Percentiles rank a stretch among this genome's conserved stretches.
Conservation (phyloP, 2,888 invertebrate species). For the Bhutanitis thaidina region DNA sequence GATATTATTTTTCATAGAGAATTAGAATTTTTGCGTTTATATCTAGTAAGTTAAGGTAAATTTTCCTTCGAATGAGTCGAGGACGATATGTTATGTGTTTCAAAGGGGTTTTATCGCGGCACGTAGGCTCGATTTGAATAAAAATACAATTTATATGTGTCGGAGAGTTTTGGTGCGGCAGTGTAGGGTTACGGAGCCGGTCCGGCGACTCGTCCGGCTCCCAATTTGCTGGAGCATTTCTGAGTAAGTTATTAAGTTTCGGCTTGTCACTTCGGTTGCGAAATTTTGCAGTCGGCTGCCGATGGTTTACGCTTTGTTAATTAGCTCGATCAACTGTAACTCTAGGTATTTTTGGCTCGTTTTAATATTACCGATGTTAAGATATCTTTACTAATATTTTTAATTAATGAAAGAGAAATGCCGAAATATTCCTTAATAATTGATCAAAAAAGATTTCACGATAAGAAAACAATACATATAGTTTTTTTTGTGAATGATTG, state of each 20-base stretch:
- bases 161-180: slow-evolving; percentile 65
- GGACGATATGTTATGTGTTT: slow-evolving; percentile 71
- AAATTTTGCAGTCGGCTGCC: slow-evolving; percentile 68
- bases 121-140: slow-evolving; percentile 77
- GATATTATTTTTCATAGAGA: slow-evolving; percentile 17
- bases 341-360: slow-evolving; percentile 20
- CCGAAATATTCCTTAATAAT: no score
- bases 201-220: slow-evolving; percentile 54
- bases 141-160: slow-evolving; percentile 80
- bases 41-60: slow-evolving; percentile 37
- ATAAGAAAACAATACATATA: no score
- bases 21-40: slow-evolving; percentile 39
- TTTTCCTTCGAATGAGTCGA: slow-evolving; percentile 37
- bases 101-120: slow-evolving; percentile 71
- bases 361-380: slow-evolving; percentile 4
- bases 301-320: slow-evolving; percentile 34
- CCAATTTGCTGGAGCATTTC: slow-evolving; percentile 77
- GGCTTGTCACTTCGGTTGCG: slow-evolving; percentile 75
- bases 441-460: no score
- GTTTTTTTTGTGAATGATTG: no score
- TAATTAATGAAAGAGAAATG: no score
- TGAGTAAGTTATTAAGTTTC: slow-evolving; percentile 80
- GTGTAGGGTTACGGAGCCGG: slow-evolving; percentile 75
- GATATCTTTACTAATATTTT: no score
- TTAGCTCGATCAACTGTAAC: slow-evolving; percentile 22